Conservation (phyloP, 2,888 invertebrate species). For the Isoperla grammatica region DNA sequence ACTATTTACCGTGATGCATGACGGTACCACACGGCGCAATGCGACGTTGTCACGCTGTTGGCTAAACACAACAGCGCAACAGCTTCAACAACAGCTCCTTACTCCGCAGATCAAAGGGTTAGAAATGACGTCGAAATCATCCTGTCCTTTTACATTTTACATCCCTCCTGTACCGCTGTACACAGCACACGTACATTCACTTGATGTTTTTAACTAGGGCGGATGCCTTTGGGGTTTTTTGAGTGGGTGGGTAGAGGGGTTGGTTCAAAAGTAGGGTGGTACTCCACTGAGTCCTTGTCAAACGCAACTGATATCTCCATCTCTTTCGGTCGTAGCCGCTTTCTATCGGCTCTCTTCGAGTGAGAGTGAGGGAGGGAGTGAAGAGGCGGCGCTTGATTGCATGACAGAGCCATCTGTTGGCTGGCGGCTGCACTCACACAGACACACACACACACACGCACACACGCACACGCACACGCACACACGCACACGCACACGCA, state of each 20-base stretch:
- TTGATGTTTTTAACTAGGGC: slow-evolving; percentile 1
- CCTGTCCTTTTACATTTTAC: background rate
- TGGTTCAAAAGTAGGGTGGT: slow-evolving; percentile 1
- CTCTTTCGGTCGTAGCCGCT: too few species aligned
- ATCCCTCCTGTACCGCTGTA: background rate
- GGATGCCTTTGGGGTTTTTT: background rate
- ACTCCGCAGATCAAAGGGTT: too few species aligned
- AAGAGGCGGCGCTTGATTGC: slow-evolving; percentile 28
- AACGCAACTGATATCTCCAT: slow-evolving; percentile 10
- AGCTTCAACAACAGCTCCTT: too few species aligned
- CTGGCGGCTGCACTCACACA: slow-evolving; percentile 25
- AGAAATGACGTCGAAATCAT: background rate
- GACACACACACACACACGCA: background rate
- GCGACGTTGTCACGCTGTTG: too few species aligned
- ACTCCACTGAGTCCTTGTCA: slow-evolving; percentile 10
- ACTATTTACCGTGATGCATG: too few species aligned
- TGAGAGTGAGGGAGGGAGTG: background rate
- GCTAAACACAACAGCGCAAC: too few species aligned
- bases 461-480: background rate
- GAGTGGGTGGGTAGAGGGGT: background rate
- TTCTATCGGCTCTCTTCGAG: background rate
- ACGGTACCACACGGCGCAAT: too few species aligned
- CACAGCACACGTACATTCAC: background rate
- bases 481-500: background rate
- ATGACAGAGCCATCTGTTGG: slow-evolving; percentile 32